Base-by-base conservation (phyloP, 2,797 vertebrate species). In the Manis crassicaudata region DNA sequence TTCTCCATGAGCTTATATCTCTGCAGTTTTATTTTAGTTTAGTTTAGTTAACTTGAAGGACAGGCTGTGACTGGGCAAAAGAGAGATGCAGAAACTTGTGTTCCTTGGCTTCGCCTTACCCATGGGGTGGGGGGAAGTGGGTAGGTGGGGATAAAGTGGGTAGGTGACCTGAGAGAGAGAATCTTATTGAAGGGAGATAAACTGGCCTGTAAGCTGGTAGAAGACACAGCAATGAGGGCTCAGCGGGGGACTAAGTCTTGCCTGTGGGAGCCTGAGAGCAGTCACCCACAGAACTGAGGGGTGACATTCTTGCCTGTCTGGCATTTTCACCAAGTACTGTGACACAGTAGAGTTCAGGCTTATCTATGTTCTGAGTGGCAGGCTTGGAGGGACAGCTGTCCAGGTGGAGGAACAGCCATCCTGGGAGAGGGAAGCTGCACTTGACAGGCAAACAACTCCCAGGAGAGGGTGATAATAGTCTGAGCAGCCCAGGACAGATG, bases 31-130 rank as follows among this genome's bases (percentile, higher is more conserved):
- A 23, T 62, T n/a, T 79, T 25, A 50, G 40, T 65, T 72, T 40
- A 62, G 23, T 77, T 81, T 80, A 54, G 27, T 92, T 83, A 79
- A 73, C 12, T 62, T 84, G 46, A 94, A 70, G n/a, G 54, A 21
- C 12, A 54, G 23, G 17, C 23, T 81, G 32, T 84, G 37, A 58
- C 32, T 46, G 27, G 16, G 7, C 4, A 58, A 75, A 43, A 86
- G 46, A 29, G 43, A 37, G 25, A 21, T 35, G 29, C 62, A 32
- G 65, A 46, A 68, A 83, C 29, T 27, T 79, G 21, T 27, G 58
- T 92, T 46, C 14, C 50, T 85, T 21, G 20, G 50, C 37, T 14
- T 92, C 43, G 23, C 43, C 23, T 75, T 25, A 67, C 70, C 14
- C 20, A 2, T 3, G 7, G 32, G 10, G 27, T 18, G 6, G 17